Evolutionary conservation across 1,140 invertebrate genomes (phyloP).

Genomic region (Notospermus geniculatus): DNA sequence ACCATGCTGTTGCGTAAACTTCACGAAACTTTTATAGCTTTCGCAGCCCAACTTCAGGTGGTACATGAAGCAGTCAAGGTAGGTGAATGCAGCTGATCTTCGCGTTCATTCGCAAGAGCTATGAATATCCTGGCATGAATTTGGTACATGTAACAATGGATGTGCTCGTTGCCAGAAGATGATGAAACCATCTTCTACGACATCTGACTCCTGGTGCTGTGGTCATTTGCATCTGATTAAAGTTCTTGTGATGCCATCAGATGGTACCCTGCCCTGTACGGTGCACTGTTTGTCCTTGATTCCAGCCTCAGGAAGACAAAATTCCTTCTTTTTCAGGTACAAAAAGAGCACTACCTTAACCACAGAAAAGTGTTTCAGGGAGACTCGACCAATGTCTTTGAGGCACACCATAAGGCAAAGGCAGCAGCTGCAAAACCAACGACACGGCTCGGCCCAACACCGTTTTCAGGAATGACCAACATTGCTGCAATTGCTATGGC

Average conservation of each 20-base stretch:
- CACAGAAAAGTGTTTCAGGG: slow-evolving; percentile 74
- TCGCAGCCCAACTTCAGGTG: slow-evolving; percentile 78
- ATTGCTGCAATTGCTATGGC: slow-evolving; percentile 58
- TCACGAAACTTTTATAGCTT: slow-evolving; percentile 79
- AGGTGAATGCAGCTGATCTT: slow-evolving; percentile 9
- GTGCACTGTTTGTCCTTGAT: too few relatives aligned
- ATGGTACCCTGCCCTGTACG: too few relatives aligned
- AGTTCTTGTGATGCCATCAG: too few relatives aligned
- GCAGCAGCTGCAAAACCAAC: slow-evolving; percentile 32
- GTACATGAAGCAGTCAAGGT: slow-evolving; percentile 65
- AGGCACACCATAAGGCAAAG: slow-evolving; percentile 55
- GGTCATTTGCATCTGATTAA: too few relatives aligned
- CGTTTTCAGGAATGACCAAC: slow-evolving; percentile 61
- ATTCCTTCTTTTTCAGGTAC: slow-evolving; percentile 60
- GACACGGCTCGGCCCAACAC: slow-evolving; percentile 59
- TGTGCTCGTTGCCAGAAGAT: too few relatives aligned
- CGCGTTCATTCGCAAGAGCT: too few relatives aligned
- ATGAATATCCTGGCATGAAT: too few relatives aligned
- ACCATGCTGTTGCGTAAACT: slow-evolving; percentile 72
- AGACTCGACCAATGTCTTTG: slow-evolving; percentile 77
- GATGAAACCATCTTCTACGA: too few relatives aligned
- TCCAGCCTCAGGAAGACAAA: too few relatives aligned
- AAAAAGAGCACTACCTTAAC: slow-evolving; percentile 81
- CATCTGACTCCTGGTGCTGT: too few relatives aligned
- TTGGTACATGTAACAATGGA: too few relatives aligned